Evolutionary conservation across 2,888 invertebrate genomes (phyloP).

Genomic region (Aradus depressus): DNA sequence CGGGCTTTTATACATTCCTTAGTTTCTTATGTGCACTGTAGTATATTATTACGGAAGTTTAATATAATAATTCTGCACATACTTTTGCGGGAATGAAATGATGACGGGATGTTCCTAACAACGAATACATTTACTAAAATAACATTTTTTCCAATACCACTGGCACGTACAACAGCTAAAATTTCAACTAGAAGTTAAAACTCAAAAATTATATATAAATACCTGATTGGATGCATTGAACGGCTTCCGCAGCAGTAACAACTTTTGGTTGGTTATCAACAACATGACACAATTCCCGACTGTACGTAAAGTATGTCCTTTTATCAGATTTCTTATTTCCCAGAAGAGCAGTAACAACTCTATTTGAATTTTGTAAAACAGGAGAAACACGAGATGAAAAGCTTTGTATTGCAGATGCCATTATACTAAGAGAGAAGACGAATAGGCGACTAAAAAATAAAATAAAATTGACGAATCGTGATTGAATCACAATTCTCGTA

Average conservation of each 20-base stretch:
- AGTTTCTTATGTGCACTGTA: too few relatives aligned
- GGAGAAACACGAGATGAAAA: constrained; percentile 2
- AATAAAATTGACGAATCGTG: background rate
- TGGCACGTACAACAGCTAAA: too few relatives aligned
- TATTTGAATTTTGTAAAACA: constrained; percentile 22
- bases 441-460: background rate
- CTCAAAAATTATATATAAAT: constrained; percentile 32
- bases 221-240: constrained; percentile 73
- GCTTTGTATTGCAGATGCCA: constrained; percentile 6
- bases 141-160: too few relatives aligned
- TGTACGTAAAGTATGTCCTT: constrained; percentile 60
- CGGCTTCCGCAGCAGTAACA: constrained; percentile 63
- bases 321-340: constrained; percentile 14
- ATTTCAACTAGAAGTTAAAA: too few relatives aligned
- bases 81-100: too few relatives aligned
- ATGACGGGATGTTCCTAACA: too few relatives aligned
- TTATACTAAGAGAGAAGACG: too few relatives aligned
- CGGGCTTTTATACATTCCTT: too few relatives aligned
- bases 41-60: too few relatives aligned
- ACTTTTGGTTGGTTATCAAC: constrained; percentile 59
- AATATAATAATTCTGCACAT: too few relatives aligned
- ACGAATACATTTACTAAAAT: too few relatives aligned
- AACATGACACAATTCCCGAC: constrained; percentile 70
- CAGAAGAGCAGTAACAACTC: constrained; percentile 22
- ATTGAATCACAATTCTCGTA: too few relatives aligned